Conservation (phyloP, 2,888 invertebrate species). For the Scaeva pyrastri region DNA sequence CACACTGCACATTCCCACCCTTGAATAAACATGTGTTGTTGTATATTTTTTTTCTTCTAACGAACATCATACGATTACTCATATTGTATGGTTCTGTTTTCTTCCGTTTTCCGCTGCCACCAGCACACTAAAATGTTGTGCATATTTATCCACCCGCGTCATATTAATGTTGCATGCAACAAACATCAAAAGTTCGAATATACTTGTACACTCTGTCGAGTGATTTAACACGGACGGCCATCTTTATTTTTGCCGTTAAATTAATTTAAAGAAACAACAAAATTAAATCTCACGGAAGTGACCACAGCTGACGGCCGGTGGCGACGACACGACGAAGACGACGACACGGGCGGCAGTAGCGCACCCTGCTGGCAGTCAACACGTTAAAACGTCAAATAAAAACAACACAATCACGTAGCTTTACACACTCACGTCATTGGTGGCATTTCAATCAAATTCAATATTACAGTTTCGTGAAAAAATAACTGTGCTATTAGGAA, state of each 20-base stretch:
- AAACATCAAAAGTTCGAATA: background rate
- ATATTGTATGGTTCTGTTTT: conserved; percentile 39
- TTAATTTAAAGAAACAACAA: conserved; percentile 53
- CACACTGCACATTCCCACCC: background rate
- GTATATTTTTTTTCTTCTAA: background rate
- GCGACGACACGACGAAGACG: too few relatives aligned
- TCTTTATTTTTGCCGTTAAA: conserved; percentile 35
- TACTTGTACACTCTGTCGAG: conserved; percentile 44
- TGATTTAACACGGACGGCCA: conserved; percentile 16
- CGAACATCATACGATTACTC: conserved; percentile 56
- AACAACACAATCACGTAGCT: conserved; percentile 2
- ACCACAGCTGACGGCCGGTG: conserved; percentile 60
- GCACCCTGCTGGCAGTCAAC: conserved; percentile 44
- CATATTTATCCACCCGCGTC: conserved; percentile 43
- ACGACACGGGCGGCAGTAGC: background rate
- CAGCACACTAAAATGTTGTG: background rate
- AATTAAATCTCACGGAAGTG: conserved; percentile 72
- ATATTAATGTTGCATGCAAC: conserved; percentile 35
- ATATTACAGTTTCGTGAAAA: background rate
- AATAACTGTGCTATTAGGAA: too few relatives aligned
- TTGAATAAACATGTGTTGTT: background rate
- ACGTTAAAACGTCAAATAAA: conserved; percentile 26
- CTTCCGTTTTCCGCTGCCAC: background rate
- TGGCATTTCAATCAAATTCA: conserved; percentile 20
- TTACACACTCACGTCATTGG: background rate